Percentiles rank a stretch among this genome's conserved stretches.
These are phyloP conservation scores for Pedetes capensis DNA, from an alignment of 2,113 vertebrate genomes.

Conservation along the genomic window DNA sequence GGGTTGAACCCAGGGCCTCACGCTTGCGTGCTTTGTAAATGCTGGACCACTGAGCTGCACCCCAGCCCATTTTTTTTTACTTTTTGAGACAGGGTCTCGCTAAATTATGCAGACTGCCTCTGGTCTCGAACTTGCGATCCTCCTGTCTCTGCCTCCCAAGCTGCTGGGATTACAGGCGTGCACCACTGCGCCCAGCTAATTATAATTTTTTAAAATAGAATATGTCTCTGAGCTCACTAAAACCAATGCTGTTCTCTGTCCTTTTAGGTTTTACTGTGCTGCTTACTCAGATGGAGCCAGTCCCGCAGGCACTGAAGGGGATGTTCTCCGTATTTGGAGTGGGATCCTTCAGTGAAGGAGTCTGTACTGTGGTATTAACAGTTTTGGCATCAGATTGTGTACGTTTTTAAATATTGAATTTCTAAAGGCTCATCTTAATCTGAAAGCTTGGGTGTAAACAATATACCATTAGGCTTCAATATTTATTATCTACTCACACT, in stretches of 20 bases:
- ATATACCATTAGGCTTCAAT: background rate
- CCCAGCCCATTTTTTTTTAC: no score
- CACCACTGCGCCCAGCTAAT: no score
- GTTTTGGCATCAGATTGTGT: constrained; percentile 85
- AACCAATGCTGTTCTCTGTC: background rate
- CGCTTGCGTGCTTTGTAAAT: no score
- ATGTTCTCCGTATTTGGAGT: constrained; percentile 83
- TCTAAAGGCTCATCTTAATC: background rate
- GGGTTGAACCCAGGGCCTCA: no score
- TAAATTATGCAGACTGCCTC: no score
- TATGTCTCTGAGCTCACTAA: background rate
- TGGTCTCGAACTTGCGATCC: no score
- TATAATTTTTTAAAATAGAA: no score
- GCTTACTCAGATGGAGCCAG: constrained; percentile 81
- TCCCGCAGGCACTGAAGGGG: constrained; percentile 79
- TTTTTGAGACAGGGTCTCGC: no score
- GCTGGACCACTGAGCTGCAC: no score
- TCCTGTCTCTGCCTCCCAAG: no score
- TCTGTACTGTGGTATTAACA: constrained; percentile 82
- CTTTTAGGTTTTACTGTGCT: constrained; percentile 84
- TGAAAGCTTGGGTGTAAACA: background rate
- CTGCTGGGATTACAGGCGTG: no score
- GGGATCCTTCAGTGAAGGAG: constrained; percentile 84
- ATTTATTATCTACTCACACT: background rate
- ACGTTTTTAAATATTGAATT: background rate